Conservation (phyloP, 2,888 invertebrate genomes). For the Galeopsomyia nigrocyanea region DNA sequence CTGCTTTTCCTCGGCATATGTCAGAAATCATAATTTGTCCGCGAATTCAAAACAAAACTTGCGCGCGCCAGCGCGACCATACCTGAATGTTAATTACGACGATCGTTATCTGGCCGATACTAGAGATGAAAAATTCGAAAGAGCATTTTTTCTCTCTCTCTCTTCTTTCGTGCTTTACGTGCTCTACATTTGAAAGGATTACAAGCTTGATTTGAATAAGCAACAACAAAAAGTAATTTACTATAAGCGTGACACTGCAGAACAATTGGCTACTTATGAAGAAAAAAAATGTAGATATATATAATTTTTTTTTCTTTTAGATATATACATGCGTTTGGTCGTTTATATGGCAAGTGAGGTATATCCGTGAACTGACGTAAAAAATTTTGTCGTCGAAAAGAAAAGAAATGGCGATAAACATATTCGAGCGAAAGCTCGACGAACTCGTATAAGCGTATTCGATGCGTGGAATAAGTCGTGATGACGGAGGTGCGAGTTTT, state of each 20-base stretch:
- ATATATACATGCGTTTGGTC: too few relatives aligned
- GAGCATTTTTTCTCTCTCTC: constrained; percentile 11
- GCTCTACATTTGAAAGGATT: constrained; percentile 19
- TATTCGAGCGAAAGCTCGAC: too few relatives aligned
- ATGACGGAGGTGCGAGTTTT: constrained; percentile 43
- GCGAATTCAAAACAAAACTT: constrained; percentile 35
- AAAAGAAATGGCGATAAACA: too few relatives aligned
- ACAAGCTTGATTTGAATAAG: neutral
- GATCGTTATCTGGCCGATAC: constrained; percentile 39
- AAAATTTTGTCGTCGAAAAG: too few relatives aligned
- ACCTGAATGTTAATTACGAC: constrained; percentile 30
- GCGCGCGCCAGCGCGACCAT: constrained; percentile 3
- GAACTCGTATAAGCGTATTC: too few relatives aligned
- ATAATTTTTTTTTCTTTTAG: too few relatives aligned
- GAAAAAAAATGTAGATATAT: too few relatives aligned
- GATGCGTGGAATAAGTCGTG: neutral
- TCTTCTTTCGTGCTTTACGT: constrained; percentile 17
- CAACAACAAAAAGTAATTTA: too few relatives aligned
- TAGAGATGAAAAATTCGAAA: constrained; percentile 21
- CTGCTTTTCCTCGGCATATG: neutral
- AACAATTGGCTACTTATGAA: too few relatives aligned
- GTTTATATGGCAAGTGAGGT: too few relatives aligned
- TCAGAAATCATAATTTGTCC: constrained; percentile 32
- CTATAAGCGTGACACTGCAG: too few relatives aligned
- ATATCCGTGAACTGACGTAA: too few relatives aligned